These are phyloP conservation scores for Hoplias malabaricus DNA, from an alignment of 2,113 vertebrate genomes.

Conservation along the genomic window DNA sequence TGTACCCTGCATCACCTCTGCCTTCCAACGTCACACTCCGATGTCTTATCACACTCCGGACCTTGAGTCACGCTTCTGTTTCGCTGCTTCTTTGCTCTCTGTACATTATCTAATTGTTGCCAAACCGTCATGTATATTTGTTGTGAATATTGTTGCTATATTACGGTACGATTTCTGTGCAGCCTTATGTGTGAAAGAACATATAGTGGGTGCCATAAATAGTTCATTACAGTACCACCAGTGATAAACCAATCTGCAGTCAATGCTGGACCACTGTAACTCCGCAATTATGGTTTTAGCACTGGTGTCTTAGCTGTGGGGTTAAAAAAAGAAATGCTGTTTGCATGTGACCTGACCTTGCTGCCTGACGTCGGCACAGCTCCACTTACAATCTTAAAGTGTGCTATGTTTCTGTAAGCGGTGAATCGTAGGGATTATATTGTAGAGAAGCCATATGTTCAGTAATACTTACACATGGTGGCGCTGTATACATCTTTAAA, in stretches of 20 bases:
- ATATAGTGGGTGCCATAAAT: background rate
- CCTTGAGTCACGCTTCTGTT: background rate
- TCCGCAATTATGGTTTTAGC: background rate
- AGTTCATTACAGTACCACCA: background rate
- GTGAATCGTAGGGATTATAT: background rate
- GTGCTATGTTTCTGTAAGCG: background rate
- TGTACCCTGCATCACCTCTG: background rate
- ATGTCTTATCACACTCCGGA: slow-evolving; percentile 13
- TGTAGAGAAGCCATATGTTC: slow-evolving; percentile 18
- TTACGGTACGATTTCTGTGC: slow-evolving; percentile 8
- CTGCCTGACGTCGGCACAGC: background rate
- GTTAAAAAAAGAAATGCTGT: background rate
- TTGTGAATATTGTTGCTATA: slow-evolving; percentile 35
- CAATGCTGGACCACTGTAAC: too few relatives aligned
- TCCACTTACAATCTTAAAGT: background rate
- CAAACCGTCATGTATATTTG: slow-evolving; percentile 28
- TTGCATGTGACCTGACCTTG: background rate
- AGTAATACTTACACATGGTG: background rate
- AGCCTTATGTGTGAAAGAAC: background rate
- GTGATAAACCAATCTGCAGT: background rate
- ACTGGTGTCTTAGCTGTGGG: background rate
- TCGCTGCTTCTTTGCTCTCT: slow-evolving; percentile 24
- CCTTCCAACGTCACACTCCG: background rate
- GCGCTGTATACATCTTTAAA: background rate
- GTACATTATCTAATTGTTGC: slow-evolving; percentile 20